Evolutionary conservation across 2,113 vertebrate genomes (phyloP), one percentile per base, ranked within the genome.

Genomic region (Aramus guarauna): DNA sequence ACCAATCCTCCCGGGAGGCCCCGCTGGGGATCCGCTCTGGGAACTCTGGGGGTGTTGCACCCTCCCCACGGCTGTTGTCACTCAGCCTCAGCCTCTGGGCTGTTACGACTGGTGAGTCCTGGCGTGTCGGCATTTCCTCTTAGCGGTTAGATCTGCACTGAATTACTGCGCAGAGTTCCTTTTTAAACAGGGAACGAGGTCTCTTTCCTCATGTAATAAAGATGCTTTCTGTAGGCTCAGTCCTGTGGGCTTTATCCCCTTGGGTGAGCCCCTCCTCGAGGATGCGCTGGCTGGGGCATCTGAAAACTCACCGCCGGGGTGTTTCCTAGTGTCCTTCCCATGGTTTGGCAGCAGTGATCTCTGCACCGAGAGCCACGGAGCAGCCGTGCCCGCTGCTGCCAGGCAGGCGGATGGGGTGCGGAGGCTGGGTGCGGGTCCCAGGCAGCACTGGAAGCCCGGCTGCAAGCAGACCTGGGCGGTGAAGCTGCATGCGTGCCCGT

Each of bases 261-360:
- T 16, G 22, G 56, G 9, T 5, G 26, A 89, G 74, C 39, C 39
- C 23, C 4, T 15, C 9, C 22, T 53, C 2, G 6, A 43, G 45
- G 34, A 23, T 36, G 8, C 2, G 1, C 26, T 74, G 48, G 15
- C 37, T 0, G 0, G 29, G 15, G 68, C 37, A 74, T 13, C 37
- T 4, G 0, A n/a, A 66, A 45, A 64, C 8, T 1, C 4, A 7
- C 4, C 1, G 0, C 29, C 34, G 55, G 68, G 21, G 26, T 47
- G 30, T 74, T 53, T 34, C 43, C 43, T 29, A 2, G 11, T 10
- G 17, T 26, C 41, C 36, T 60, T 17, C 21, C 3, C 0, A 1
- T 16, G 47, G 34, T 32, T 75, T 75, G 47, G 45, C 63, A 55
- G 34, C 34, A 15, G 19, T 0, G 3, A 20, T 20, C 11, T 47